Conservation (phyloP, 2,113 vertebrate genomes). For the Fulmarus glacialis region DNA sequence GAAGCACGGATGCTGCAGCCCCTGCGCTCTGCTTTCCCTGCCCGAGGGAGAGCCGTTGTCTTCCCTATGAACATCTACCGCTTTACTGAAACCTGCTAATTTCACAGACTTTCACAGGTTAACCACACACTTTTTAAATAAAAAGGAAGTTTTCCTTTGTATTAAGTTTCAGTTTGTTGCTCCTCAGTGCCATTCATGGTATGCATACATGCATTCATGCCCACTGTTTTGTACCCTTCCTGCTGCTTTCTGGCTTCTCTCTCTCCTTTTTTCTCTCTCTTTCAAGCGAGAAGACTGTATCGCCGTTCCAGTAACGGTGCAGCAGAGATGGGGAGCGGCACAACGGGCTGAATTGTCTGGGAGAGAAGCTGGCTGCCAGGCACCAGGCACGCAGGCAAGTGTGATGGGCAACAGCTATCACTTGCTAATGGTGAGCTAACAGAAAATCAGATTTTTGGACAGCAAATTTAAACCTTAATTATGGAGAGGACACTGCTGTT, state of each 20-base stretch:
- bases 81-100: background rate
- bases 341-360: background rate
- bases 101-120: background rate
- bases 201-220: no score
- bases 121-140: no score
- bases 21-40: background rate
- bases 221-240: accelerated
- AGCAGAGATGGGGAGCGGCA: background rate
- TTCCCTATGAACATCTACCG: background rate
- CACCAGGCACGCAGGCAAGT: background rate
- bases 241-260: background rate
- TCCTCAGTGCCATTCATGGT: background rate
- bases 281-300: accelerated
- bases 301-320: accelerated
- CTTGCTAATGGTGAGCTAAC: background rate
- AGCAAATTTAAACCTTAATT: background rate
- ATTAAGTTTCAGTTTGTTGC: no score
- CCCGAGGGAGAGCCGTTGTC: accelerated
- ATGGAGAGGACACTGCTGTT: background rate
- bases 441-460: background rate
- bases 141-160: background rate
- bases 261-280: background rate
- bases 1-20: background rate
- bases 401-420: background rate
- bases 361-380: background rate